These are phyloP conservation scores for Macroglossus sobrinus DNA, from an alignment of 2,113 vertebrate genomes.

Conservation along the genomic window DNA sequence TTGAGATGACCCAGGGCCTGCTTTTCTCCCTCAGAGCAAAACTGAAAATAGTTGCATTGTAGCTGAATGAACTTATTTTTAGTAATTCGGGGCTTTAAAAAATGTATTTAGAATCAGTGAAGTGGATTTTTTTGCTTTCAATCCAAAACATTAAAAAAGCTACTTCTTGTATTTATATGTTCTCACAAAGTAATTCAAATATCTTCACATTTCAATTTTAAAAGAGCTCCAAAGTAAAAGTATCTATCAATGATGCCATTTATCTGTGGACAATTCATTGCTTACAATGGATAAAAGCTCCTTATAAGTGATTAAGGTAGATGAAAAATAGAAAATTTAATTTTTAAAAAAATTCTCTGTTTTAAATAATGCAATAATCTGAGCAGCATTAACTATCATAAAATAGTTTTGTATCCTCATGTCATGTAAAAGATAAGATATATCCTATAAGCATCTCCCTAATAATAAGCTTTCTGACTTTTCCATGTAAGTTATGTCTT, in stretches of 20 bases:
- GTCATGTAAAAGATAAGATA: conserved; percentile 56
- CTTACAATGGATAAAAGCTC: conserved; percentile 50
- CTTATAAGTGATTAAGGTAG: conserved; percentile 60
- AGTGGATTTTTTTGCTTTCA: conserved; percentile 53
- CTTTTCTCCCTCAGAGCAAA: conserved; percentile 11
- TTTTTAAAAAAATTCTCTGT: conserved; percentile 48
- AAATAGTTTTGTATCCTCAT: conserved; percentile 57
- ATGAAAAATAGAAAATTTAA: conserved; percentile 49
- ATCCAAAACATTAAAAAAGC: conserved; percentile 41
- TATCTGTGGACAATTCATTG: conserved; percentile 44
- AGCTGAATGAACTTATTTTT: conserved; percentile 56
- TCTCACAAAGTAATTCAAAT: conserved; percentile 48
- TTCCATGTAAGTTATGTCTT: not conserved
- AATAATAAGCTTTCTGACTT: conserved; percentile 44
- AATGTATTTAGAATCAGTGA: conserved; percentile 53
- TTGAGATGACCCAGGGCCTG: not conserved
- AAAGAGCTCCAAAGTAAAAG: conserved; percentile 36
- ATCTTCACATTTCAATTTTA: conserved; percentile 48
- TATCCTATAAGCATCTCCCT: conserved; percentile 49
- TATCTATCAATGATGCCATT: conserved; percentile 55
- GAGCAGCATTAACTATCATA: conserved; percentile 58
- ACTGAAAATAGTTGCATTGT: not conserved
- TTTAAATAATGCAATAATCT: conserved; percentile 65
- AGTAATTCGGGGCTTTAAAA: conserved; percentile 33
- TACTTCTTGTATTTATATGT: conserved; percentile 55